Evolutionary conservation across 2,113 vertebrate species (phyloP).

Genomic region (Thryonomys swinderianus): DNA sequence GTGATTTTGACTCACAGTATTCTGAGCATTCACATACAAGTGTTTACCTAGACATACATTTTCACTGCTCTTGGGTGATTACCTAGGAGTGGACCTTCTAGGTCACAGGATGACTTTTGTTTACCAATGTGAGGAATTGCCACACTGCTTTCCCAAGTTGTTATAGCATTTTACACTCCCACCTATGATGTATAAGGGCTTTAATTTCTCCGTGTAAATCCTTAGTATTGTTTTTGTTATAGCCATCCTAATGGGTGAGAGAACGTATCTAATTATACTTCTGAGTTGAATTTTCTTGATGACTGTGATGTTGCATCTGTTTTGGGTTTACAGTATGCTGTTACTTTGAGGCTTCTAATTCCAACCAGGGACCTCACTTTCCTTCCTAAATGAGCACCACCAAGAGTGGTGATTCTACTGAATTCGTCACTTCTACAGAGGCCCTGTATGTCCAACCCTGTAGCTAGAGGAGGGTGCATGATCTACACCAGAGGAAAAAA

Average conservation of each 20-base stretch:
- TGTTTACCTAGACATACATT: neutral
- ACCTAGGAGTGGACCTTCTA: neutral
- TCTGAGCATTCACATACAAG: neutral
- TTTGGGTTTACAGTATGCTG: neutral
- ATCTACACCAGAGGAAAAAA: neutral
- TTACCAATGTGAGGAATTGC: conserved; percentile 13
- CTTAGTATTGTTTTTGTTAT: neutral
- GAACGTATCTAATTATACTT: neutral
- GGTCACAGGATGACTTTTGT: neutral
- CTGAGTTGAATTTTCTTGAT: neutral
- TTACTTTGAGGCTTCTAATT: conserved; percentile 12
- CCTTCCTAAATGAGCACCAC: neutral
- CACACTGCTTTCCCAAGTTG: neutral
- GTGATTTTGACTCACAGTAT: neutral
- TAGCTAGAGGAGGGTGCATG: neutral
- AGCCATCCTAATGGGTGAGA: neutral
- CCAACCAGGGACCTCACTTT: neutral
- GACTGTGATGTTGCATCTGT: neutral
- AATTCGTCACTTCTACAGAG: neutral
- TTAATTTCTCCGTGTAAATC: neutral
- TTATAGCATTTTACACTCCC: neutral
- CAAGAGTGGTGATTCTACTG: neutral
- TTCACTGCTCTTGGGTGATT: neutral
- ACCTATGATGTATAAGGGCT: neutral
- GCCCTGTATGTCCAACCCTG: neutral